Conservation (phyloP, 1,140 invertebrate genomes). For the Trichogramma pretiosum region DNA sequence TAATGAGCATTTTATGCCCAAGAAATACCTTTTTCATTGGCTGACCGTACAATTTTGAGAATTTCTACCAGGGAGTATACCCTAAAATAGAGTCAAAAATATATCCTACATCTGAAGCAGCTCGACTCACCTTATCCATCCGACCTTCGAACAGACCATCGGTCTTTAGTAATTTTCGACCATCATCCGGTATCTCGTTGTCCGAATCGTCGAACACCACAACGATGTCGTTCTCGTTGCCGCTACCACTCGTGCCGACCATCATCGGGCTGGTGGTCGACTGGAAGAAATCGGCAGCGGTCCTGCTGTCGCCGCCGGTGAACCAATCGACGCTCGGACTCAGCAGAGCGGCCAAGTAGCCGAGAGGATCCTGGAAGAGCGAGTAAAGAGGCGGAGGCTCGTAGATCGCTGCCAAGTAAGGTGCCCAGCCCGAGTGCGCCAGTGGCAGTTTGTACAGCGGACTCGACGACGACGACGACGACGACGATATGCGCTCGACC, state of each 20-base stretch:
- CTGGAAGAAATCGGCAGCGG: conserved; percentile 4
- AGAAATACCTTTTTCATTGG: no score
- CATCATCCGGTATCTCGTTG: conserved; percentile 20
- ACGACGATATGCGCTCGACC: not conserved
- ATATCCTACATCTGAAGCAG: no score
- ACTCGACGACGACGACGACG: conserved; percentile 2
- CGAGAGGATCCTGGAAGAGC: conserved; percentile 1
- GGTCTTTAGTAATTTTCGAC: no score
- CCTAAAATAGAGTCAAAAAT: no score
- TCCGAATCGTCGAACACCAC: conserved; percentile 4
- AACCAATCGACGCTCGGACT: conserved; percentile 19
- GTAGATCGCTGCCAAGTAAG: conserved; percentile 30
- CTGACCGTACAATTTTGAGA: no score
- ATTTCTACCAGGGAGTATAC: no score
- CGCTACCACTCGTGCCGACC: no score
- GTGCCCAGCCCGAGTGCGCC: conserved; percentile 15
- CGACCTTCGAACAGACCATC: conserved; percentile 5
- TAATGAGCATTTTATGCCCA: no score
- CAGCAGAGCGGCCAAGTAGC: not conserved
- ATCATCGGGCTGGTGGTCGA: not conserved
- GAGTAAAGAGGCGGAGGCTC: conserved; percentile 24
- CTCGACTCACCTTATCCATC: not conserved
- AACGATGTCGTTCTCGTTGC: conserved; percentile 5
- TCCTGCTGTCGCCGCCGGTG: not conserved
- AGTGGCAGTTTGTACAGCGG: not conserved